These are phyloP conservation scores for Sula dactylatra DNA, from an alignment of 2,113 vertebrate genomes.

Conservation along the genomic window DNA sequence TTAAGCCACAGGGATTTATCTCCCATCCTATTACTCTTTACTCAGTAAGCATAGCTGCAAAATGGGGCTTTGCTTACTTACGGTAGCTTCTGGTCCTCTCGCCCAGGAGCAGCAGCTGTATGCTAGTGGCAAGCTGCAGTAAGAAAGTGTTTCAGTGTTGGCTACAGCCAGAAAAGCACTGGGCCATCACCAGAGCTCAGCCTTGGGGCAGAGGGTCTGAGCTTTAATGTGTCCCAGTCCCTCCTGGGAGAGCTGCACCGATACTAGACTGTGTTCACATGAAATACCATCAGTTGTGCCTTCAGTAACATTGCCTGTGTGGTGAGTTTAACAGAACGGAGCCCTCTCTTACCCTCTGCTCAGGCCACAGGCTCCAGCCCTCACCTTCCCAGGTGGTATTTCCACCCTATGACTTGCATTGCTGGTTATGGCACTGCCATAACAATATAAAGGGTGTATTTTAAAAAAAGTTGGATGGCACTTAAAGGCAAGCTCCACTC, in stretches of 20 bases:
- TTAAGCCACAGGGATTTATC: not conserved
- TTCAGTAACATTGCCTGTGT: rapidly evolving
- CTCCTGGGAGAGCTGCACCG: not conserved
- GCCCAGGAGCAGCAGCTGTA: not conserved
- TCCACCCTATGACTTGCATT: rapidly evolving
- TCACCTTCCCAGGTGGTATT: rapidly evolving
- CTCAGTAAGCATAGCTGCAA: not conserved
- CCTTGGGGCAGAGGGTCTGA: rapidly evolving
- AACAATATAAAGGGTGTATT: rapidly evolving
- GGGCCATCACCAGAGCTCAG: rapidly evolving
- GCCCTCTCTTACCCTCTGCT: not conserved
- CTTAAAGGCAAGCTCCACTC: not conserved
- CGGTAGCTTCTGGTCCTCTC: not conserved
- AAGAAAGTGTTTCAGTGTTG: not conserved
- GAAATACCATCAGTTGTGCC: not conserved
- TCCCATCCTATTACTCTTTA: not conserved
- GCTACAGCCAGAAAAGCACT: not conserved
- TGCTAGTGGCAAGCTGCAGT: not conserved
- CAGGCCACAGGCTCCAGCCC: not conserved
- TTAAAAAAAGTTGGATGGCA: rapidly evolving
- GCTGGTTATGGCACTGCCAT: not conserved
- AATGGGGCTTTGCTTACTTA: not conserved
- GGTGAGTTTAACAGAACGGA: not conserved
- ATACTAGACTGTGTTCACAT: rapidly evolving
- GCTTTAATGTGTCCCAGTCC: not conserved